Evolutionary conservation across 2,888 invertebrate species (phyloP).

Genomic region (Neuroscelio doddi): DNA sequence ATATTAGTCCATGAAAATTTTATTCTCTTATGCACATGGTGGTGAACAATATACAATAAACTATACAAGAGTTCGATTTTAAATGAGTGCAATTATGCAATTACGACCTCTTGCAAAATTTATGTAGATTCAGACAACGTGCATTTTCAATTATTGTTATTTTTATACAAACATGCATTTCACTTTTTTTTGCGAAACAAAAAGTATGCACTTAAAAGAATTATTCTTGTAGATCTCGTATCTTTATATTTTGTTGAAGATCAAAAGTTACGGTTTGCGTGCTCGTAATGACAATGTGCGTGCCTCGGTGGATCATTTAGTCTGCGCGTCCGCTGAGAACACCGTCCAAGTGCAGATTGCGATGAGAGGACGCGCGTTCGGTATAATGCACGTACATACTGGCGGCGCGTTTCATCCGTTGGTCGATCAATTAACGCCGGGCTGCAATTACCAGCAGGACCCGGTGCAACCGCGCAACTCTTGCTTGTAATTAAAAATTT

Average conservation of each 20-base stretch:
- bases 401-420: slow-evolving; percentile 50
- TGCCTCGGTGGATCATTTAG: slow-evolving; percentile 48
- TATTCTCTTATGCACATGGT: neutral
- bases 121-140: too few species aligned
- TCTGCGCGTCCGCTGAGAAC: slow-evolving; percentile 42
- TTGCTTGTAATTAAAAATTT: slow-evolving; percentile 44
- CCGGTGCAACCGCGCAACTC: slow-evolving; percentile 46
- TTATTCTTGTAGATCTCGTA: too few species aligned
- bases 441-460: slow-evolving; percentile 54
- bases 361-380: slow-evolving; percentile 42
- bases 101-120: too few species aligned
- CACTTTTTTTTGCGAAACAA: too few species aligned
- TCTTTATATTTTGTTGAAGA: too few species aligned
- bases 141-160: too few species aligned
- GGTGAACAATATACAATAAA: too few species aligned
- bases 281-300: slow-evolving; percentile 41
- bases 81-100: too few species aligned
- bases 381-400: slow-evolving; percentile 43
- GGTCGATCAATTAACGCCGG: slow-evolving; percentile 55
- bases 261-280: slow-evolving; percentile 20
- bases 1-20: neutral
- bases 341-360: slow-evolving; percentile 30
- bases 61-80: too few species aligned
- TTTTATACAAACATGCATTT: too few species aligned
- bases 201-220: too few species aligned